Evolutionary conservation across 1,140 invertebrate genomes (phyloP).

Genomic region (Mamestra configurata): DNA sequence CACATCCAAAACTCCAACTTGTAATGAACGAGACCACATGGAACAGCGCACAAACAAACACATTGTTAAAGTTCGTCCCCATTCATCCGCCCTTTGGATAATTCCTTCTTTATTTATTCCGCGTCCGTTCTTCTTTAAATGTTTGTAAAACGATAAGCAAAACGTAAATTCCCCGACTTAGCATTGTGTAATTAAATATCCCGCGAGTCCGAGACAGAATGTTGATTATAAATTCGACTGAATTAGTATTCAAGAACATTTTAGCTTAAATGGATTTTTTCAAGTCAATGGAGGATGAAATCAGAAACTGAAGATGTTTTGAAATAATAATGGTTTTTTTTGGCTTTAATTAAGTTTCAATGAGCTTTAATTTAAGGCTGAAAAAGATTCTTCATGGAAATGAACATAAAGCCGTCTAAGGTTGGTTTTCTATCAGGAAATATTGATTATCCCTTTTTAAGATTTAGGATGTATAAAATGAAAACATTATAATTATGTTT

Average conservation of each 20-base stretch:
- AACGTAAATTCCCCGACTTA: background rate
- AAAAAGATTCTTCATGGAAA: no score
- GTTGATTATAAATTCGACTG: background rate
- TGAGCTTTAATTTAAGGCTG: no score
- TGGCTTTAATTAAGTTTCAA: no score
- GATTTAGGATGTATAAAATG: no score
- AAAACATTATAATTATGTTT: no score
- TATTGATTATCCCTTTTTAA: no score
- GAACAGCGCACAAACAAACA: no score
- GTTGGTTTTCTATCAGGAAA: no score
- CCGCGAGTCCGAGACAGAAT: background rate
- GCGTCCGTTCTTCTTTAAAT: background rate
- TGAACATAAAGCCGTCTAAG: no score
- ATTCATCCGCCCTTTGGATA: no score
- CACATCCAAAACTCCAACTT: constrained; percentile 7
- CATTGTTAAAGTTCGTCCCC: no score
- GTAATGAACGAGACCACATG: no score
- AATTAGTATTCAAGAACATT: constrained; percentile 3
- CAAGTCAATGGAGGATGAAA: background rate
- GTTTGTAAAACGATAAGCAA: background rate
- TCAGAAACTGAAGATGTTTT: background rate
- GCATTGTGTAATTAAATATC: constrained; percentile 7
- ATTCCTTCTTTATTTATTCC: constrained; percentile 4
- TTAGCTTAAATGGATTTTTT: background rate
- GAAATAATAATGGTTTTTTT: background rate